Percentiles rank a stretch among this genome's conserved stretches.
These are phyloP conservation scores for Xenopus petersii DNA, from an alignment of 2,797 vertebrate species.

Conservation along the genomic window DNA sequence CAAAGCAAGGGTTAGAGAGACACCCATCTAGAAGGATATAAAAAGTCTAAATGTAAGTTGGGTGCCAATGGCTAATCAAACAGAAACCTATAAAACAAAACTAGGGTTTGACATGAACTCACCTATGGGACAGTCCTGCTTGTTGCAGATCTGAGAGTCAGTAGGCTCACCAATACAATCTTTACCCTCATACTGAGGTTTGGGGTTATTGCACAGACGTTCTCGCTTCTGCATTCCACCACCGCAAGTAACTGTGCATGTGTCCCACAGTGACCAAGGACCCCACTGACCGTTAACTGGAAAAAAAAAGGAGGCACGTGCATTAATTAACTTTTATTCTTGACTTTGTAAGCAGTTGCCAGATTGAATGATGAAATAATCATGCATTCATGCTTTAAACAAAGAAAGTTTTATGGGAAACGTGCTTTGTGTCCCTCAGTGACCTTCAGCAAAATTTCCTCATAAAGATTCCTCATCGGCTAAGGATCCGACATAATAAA, in stretches of 20 bases:
- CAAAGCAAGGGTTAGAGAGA: slow-evolving; percentile 93
- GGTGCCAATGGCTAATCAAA: neutral
- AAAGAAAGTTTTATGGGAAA: slow-evolving; percentile 18
- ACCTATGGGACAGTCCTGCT: slow-evolving; percentile 90
- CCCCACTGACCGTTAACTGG: slow-evolving; percentile 95
- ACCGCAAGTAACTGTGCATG: slow-evolving; percentile 89
- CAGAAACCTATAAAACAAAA: neutral
- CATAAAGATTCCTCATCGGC: neutral
- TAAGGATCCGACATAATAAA: slow-evolving; percentile 21
- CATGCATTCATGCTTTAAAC: slow-evolving; percentile 23
- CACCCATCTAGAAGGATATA: slow-evolving; percentile 80
- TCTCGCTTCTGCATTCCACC: slow-evolving; percentile 86
- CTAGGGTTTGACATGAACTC: slow-evolving; percentile 49
- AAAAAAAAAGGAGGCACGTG: slow-evolving; percentile 23
- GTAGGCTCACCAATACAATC: slow-evolving; percentile 81
- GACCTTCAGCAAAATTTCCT: slow-evolving; percentile 21
- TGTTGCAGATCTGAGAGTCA: slow-evolving; percentile 84
- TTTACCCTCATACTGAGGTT: slow-evolving; percentile 87
- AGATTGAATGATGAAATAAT: neutral
- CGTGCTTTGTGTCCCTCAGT: neutral
- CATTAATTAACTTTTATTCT: neutral
- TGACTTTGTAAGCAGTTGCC: neutral
- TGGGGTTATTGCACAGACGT: slow-evolving; percentile 87
- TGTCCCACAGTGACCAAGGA: slow-evolving; percentile 93
- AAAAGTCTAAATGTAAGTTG: neutral